Evolutionary conservation across 2,888 invertebrate genomes (phyloP), one percentile per base, ranked within the genome.

Genomic region (Sepioteuthis lessoniana): DNA sequence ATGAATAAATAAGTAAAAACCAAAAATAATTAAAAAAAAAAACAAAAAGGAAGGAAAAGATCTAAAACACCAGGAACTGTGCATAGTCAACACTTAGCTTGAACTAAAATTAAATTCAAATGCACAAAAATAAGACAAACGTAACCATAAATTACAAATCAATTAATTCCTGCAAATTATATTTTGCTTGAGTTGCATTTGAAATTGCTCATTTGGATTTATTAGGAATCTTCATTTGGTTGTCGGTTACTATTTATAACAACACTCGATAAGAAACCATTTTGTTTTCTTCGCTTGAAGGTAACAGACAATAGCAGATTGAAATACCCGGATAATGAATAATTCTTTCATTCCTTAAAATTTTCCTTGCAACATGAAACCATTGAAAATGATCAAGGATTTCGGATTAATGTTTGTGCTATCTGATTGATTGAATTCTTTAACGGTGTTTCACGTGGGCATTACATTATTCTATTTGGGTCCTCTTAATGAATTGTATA

Each of bases 151-250:
- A 16, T 76, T n/a, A 35, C 76, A 76, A 76, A 76, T 76, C 76
- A 76, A 76, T 76, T 76, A 76, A 76, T 76, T 35, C 16, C 76
- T 19, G 76, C 76, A n/a, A 76, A 76, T 76, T 76, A 76, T 76
- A 76, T 76, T 76, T 76, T 76, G 76, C n/a, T 76, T 76, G n/a
- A 76, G 76, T 76, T n/a, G 76, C 76, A 35, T 76, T 76, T 76
- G 16, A 19, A 76, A 35, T 76, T 76, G n/a, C 19, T 76, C 76
- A 76, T 76, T 76, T 76, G 16, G 35, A n/a, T 35, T 76, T 35
- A n/a, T 76, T 76, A n/a, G 16, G 35, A 16, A 8, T 76, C 76
- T 76, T 76, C 76, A 76, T n/a, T 35, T 35, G n/a, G n/a, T 76
- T 76, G n/a, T 35, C 16, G 16, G 76, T 76, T 35, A 13, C 76